phyloP scores from a whole-genome alignment of 2,113 vertebrate genomes.

The Rhinopomastus cyanomelas region DNA sequence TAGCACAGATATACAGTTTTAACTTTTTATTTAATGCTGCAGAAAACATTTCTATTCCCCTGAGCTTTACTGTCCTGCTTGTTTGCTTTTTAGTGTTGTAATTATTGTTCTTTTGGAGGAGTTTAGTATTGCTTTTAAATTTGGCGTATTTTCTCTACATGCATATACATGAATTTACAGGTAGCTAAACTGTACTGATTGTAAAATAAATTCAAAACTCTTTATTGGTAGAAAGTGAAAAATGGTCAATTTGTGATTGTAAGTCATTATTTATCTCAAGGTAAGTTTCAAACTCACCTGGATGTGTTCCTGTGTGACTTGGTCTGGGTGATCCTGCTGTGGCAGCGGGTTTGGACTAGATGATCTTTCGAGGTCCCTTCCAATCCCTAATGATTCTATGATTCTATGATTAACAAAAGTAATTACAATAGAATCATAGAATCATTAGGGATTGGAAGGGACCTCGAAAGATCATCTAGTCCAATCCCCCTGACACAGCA shows the following conservation, averaged over 20 bases:
- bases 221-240: constrained; percentile 28
- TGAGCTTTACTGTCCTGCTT: constrained; percentile 34
- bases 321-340: too few species aligned
- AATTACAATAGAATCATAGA: too few species aligned
- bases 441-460: too few species aligned
- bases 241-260: neutral
- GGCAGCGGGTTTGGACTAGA: too few species aligned
- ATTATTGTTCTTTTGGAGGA: constrained; percentile 32
- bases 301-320: too few species aligned
- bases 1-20: constrained; percentile 48
- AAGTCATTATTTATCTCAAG: constrained; percentile 29
- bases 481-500: too few species aligned
- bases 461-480: too few species aligned
- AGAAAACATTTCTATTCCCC: constrained; percentile 25
- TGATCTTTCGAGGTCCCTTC: too few species aligned
- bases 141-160: neutral
- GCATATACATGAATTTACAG: constrained; percentile 3
- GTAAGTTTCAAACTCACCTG: too few species aligned
- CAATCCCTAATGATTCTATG: too few species aligned
- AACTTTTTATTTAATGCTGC: constrained; percentile 62
- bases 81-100: constrained; percentile 11
- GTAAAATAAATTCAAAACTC: constrained; percentile 27
- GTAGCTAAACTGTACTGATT: neutral
- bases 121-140: neutral
- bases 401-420: too few species aligned